Percentiles rank a stretch among this genome's conserved stretches.
Conservation (phyloP, 2,888 invertebrate genomes). For the Tachina grossa region DNA sequence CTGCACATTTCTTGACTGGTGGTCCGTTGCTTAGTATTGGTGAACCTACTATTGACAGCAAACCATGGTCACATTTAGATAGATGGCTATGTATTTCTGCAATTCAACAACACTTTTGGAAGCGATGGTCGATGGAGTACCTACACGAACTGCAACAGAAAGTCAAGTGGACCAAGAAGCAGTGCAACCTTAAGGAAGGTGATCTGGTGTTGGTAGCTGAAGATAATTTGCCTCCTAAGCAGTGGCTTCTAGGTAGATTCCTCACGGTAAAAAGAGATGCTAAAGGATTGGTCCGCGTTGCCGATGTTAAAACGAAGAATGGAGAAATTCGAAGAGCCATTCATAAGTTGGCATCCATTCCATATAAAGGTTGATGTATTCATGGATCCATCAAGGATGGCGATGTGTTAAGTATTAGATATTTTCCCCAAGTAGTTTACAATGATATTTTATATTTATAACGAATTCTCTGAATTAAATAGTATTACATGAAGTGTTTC, state of each 20-base stretch:
- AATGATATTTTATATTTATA: too few relatives aligned
- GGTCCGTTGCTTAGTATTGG: constrained; percentile 55
- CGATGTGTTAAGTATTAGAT: too few relatives aligned
- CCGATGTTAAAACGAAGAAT: constrained; percentile 43
- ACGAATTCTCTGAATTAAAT: too few relatives aligned
- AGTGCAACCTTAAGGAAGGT: constrained; percentile 17
- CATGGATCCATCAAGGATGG: too few relatives aligned
- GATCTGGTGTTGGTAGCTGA: constrained; percentile 53
- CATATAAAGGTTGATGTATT: too few relatives aligned
- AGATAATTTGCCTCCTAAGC: constrained; percentile 49
- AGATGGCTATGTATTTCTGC: constrained; percentile 8
- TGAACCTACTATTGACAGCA: constrained; percentile 12
- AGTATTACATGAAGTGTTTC: too few relatives aligned
- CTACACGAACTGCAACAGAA: constrained; percentile 56
- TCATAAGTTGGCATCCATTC: too few relatives aligned
- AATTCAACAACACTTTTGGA: constrained; percentile 61
- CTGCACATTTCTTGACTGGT: constrained; percentile 55
- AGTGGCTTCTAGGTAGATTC: constrained; percentile 27
- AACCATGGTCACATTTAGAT: constrained; percentile 6
- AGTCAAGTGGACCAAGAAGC: constrained; percentile 56
- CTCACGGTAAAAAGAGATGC: not conserved
- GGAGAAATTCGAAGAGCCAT: constrained; percentile 16
- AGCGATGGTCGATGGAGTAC: constrained; percentile 63
- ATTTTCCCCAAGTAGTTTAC: too few relatives aligned
- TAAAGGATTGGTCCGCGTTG: constrained; percentile 18